These are phyloP conservation scores for Agrotis puta DNA, from an alignment of 2,888 invertebrate genomes.

Conservation along the genomic window DNA sequence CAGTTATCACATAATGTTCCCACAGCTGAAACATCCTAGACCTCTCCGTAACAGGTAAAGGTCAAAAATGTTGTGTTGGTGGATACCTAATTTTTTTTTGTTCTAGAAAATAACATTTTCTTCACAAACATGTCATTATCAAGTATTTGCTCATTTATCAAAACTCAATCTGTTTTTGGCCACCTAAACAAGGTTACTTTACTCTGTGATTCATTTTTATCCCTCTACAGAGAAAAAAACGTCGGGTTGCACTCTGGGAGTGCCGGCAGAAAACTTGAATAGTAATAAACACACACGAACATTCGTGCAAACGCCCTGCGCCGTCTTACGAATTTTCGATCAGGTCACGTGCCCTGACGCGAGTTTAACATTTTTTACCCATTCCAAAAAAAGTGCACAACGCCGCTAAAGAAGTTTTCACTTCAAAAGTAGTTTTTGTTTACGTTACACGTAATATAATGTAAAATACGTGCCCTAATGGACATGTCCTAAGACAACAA, in stretches of 20 bases:
- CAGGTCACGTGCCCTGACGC: too few relatives aligned
- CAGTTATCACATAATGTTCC: neutral
- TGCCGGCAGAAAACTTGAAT: too few relatives aligned
- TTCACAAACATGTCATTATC: neutral
- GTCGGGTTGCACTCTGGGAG: too few relatives aligned
- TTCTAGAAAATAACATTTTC: neutral
- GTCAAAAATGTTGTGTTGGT: neutral
- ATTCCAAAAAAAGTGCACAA: too few relatives aligned
- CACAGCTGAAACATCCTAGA: neutral
- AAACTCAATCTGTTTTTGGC: neutral
- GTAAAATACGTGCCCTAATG: conserved; percentile 5
- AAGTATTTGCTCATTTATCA: neutral
- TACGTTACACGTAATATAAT: conserved; percentile 9
- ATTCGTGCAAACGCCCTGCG: too few relatives aligned
- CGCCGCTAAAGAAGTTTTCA: too few relatives aligned
- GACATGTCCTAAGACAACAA: conserved; percentile 18
- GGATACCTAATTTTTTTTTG: neutral
- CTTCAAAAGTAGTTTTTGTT: neutral
- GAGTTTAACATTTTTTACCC: too few relatives aligned
- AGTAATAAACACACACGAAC: too few relatives aligned
- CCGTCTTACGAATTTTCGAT: too few relatives aligned
- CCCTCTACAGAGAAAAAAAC: neutral
- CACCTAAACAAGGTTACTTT: neutral
- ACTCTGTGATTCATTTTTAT: neutral
- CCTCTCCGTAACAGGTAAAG: neutral